Evolutionary conservation across 2,797 vertebrate species (phyloP), one percentile per base, ranked within the genome.

Genomic region (Prunella strophiata): DNA sequence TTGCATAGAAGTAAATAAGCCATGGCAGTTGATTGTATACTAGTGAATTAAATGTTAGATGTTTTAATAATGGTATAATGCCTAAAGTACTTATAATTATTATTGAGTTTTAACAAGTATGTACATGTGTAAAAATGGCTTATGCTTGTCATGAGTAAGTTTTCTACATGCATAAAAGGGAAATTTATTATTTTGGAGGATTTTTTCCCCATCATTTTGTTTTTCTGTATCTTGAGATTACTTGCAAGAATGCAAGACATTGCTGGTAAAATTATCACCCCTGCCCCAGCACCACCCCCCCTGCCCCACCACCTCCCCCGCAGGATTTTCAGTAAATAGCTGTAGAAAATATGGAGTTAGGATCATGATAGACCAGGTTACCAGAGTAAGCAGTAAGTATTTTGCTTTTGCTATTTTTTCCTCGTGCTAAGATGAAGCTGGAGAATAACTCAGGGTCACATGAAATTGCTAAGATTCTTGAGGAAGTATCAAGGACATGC

Each of bases 1-100:
- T 55, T 78, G 7, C 38, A 29, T 36, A 17, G 34, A 88, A 91
- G 25, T 62, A 94, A 94, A 87, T 55, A 84, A 92, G 19, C 4
- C 16, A n/a, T 57, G 12, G 19, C 27, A 76, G 45, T 55, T 94
- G 50, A 84, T 71, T 67, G 17, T 38, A n/a, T 59, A 89, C 32
- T 50, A 79, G 5, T 16, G 9, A 67, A 59, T 54, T 79, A 79
- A 86, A 54, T 61, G 29, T 34, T 58, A 32, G 21, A 86, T 58
- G 8, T 71, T 87, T 74, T 63, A 38, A 5, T 25, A 72, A 11
- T 77, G 7, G 1, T 63, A 15, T 65, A 54, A 83, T 88, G 62
- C 25, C 27, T 57, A 32, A 26, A 17, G 9, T 40, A 68, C 7
- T 40, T 11, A 15, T 45, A 17, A 67, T 70, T 63, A 51, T 55